Conservation (phyloP, 2,797 vertebrate species). For the Parotocinclus haroldoi region DNA sequence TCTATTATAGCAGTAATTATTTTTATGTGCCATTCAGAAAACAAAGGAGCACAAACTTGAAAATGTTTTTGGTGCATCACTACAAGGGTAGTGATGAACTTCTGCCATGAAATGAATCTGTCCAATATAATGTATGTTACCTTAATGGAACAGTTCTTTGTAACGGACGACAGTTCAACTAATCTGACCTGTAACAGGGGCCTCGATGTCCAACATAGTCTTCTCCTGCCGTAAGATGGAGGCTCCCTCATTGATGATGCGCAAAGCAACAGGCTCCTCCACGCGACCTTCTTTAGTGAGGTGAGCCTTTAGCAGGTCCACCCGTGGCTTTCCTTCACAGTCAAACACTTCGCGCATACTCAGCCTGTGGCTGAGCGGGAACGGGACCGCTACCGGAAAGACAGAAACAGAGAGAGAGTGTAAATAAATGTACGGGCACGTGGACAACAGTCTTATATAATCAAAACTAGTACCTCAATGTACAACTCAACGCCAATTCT, state of each 20-base stretch:
- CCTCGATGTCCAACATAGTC: slow-evolving; percentile 82
- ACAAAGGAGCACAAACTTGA: no score
- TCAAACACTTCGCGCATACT: slow-evolving; percentile 82
- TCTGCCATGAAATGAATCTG: no score
- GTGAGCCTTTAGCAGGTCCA: slow-evolving; percentile 80
- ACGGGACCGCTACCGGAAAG: slow-evolving; percentile 70
- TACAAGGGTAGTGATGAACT: no score
- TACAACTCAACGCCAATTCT: no score
- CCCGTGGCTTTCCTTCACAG: slow-evolving; percentile 75
- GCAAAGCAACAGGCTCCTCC: slow-evolving; percentile 76
- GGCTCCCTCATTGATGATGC: slow-evolving; percentile 78
- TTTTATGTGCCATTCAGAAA: no score
- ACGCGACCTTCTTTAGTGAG: slow-evolving; percentile 81
- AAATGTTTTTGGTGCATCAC: no score
- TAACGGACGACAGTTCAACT: no score
- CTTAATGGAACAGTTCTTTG: no score
- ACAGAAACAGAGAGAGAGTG: not conserved
- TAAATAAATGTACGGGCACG: not conserved
- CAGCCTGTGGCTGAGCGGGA: slow-evolving; percentile 80
- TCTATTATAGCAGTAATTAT: no score
- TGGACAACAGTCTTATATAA: no score
- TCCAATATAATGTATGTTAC: no score
- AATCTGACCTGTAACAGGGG: slow-evolving; percentile 75
- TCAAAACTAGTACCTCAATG: no score
- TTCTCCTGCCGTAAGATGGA: slow-evolving; percentile 79